Percentiles rank a stretch among this genome's conserved stretches.
These are phyloP conservation scores for Calephelis perditalis DNA, from an alignment of 2,888 invertebrate genomes.

Conservation along the genomic window DNA sequence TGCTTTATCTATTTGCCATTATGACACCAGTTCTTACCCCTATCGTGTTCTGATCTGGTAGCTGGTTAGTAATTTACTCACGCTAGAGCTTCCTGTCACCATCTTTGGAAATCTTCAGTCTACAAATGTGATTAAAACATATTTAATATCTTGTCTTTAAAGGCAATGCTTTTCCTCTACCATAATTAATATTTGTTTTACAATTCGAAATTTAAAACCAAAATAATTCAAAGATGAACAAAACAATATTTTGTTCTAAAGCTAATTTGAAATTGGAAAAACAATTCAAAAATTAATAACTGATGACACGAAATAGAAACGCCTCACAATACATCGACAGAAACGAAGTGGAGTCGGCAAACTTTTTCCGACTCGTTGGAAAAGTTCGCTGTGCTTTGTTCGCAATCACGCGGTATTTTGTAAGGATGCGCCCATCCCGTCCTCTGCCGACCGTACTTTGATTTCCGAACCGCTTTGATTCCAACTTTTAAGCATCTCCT, in stretches of 20 bases:
- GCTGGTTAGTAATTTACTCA: no score
- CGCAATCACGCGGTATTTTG: constrained; percentile 70
- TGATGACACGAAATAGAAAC: constrained; percentile 38
- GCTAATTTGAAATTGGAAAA: constrained; percentile 30
- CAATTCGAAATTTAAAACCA: no score
- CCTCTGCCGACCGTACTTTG: constrained; percentile 68
- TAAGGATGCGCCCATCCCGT: constrained; percentile 64
- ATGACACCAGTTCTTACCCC: no score
- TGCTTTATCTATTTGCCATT: no score
- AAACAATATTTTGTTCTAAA: background rate
- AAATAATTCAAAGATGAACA: constrained; percentile 17
- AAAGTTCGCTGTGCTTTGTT: constrained; percentile 61
- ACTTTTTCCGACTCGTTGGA: constrained; percentile 61
- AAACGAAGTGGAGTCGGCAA: constrained; percentile 49
- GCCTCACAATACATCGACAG: constrained; percentile 39
- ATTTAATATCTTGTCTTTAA: no score
- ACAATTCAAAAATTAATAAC: constrained; percentile 40
- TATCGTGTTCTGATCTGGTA: no score
- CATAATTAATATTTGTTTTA: no score
- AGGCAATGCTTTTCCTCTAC: no score
- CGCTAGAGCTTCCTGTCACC: no score
- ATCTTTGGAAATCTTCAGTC: no score
- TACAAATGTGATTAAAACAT: no score
- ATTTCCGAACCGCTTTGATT: constrained; percentile 72
- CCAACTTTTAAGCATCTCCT: constrained; percentile 68